A percentile compares a stretch with the other conserved stretches of the same genome.
Evolutionary conservation across 2,797 vertebrate genomes (phyloP).

Genomic region (Myotis myotis): DNA sequence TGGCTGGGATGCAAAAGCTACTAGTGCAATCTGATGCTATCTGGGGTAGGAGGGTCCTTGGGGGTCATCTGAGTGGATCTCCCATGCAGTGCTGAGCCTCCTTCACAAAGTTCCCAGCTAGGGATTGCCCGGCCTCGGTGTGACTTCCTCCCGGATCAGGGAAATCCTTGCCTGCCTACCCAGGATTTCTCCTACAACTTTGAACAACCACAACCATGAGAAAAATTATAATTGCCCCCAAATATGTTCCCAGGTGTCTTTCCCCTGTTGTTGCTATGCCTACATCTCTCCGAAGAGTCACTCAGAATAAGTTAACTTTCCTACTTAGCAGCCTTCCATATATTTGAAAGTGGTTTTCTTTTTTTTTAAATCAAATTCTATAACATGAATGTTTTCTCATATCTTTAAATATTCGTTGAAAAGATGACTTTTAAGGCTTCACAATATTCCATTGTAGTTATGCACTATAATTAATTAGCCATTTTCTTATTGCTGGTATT

Average conservation of each 20-base stretch:
- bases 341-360: conserved; percentile 33
- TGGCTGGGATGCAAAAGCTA: neutral
- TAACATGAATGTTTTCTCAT: conserved; percentile 26
- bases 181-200: neutral
- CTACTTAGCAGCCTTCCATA: neutral
- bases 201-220: neutral
- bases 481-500: conserved; percentile 56
- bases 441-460: conserved; percentile 60
- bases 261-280: neutral
- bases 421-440: conserved; percentile 59
- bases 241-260: neutral
- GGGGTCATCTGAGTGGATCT: neutral
- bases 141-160: neutral
- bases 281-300: neutral
- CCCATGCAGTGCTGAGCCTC: neutral
- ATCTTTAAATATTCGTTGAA: conserved; percentile 66
- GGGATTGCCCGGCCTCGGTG: neutral
- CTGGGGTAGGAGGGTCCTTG: neutral
- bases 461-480: conserved; percentile 63
- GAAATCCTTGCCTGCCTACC: neutral
- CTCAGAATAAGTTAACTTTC: neutral
- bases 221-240: neutral
- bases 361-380: conserved; percentile 29
- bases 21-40: neutral
- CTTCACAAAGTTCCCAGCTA: neutral